phyloP scores from a whole-genome alignment of 92 coral and sea anemone species.

The Epizoanthus fatuus region DNA sequence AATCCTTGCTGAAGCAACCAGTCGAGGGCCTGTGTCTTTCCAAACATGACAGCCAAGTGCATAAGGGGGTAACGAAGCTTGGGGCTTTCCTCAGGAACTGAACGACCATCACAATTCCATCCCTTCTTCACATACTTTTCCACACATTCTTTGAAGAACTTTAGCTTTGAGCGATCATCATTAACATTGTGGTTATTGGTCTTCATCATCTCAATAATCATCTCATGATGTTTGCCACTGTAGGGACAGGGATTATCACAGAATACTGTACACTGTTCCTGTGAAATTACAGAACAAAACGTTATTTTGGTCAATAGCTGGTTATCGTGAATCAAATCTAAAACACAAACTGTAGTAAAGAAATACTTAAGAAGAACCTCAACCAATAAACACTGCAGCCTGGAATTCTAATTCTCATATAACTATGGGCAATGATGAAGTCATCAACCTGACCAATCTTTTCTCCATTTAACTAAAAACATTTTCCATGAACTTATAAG shows the following conservation, averaged over 20 bases:
- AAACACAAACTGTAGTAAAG: too few relatives aligned
- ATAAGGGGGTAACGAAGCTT: constrained; percentile 27
- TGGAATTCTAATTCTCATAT: too few relatives aligned
- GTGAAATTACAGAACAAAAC: not conserved
- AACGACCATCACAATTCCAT: constrained; percentile 19
- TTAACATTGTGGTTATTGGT: not conserved
- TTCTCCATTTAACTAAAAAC: too few relatives aligned
- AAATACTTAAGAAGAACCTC: too few relatives aligned
- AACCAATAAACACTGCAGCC: too few relatives aligned
- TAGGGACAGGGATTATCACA: constrained; percentile 38
- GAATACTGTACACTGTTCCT: constrained; percentile 27
- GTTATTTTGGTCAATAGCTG: not conserved
- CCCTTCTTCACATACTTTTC: constrained; percentile 8
- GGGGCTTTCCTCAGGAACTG: constrained; percentile 33
- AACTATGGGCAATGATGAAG: too few relatives aligned
- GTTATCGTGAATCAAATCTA: too few relatives aligned
- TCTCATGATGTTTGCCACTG: constrained; percentile 40
- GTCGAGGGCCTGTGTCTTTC: constrained; percentile 19
- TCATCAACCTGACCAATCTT: too few relatives aligned
- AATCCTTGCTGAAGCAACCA: constrained; percentile 29
- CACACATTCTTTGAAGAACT: constrained; percentile 16
- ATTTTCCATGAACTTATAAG: too few relatives aligned
- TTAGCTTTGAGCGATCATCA: constrained; percentile 15
- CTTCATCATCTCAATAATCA: not conserved
- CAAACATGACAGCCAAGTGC: constrained; percentile 40